phyloP scores from a whole-genome alignment of 2,113 vertebrate species.

The Cinclus cinclus region DNA sequence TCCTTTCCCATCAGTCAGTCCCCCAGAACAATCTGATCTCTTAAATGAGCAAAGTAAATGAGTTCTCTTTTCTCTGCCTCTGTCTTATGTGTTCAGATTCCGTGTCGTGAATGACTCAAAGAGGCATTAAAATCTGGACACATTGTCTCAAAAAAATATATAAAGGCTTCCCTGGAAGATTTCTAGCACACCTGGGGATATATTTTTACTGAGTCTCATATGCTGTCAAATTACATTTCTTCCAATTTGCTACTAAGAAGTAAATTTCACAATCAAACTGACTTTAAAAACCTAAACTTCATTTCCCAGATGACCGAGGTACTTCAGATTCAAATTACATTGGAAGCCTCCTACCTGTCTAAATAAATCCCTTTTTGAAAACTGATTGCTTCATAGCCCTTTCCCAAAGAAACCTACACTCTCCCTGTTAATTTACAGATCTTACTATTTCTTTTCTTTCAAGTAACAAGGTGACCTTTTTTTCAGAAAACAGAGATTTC shows the following conservation, averaged over 20 bases:
- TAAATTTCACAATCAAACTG: not conserved
- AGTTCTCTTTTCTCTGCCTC: not conserved
- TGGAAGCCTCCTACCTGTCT: not conserved
- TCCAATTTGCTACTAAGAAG: not conserved
- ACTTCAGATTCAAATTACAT: not conserved
- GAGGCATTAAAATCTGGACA: not conserved
- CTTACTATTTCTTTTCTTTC: not conserved
- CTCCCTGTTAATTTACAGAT: not conserved
- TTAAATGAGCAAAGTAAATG: slow-evolving; percentile 21
- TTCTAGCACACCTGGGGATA: not conserved
- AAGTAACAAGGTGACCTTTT: not conserved
- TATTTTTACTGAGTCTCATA: not conserved
- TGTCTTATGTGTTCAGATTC: not conserved
- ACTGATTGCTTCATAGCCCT: not conserved
- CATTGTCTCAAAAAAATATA: not conserved
- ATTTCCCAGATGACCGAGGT: not conserved
- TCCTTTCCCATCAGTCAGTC: not conserved
- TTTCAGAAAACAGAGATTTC: not conserved
- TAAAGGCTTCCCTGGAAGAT: not conserved
- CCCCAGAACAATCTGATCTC: slow-evolving; percentile 5
- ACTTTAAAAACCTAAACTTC: not conserved
- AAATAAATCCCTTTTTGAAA: not conserved
- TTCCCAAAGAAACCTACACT: not conserved
- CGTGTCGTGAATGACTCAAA: not conserved
- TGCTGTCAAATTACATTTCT: not conserved